Conservation (phyloP, 2,888 invertebrate species). For the Agrochola lychnidis region DNA sequence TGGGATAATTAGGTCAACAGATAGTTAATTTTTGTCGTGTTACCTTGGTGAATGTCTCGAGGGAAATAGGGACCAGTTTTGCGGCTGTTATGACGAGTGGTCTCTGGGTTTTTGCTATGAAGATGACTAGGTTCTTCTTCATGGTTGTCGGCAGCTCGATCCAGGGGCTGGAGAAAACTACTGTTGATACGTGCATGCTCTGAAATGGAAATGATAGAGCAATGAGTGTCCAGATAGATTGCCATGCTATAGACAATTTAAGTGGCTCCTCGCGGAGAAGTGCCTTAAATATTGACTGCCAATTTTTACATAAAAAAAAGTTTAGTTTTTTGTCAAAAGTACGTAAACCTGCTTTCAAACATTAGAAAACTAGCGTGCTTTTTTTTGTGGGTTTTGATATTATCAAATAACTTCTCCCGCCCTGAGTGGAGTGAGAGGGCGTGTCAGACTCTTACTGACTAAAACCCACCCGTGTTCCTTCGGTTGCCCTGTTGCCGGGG, state of each 20-base stretch:
- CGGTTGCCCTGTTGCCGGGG: no score
- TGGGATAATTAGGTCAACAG: slow-evolving; percentile 4
- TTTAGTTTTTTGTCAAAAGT: background rate
- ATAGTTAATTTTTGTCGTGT: slow-evolving; percentile 10
- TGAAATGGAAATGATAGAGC: slow-evolving; percentile 61
- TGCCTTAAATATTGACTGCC: background rate
- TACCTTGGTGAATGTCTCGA: slow-evolving; percentile 80
- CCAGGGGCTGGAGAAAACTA: slow-evolving; percentile 75
- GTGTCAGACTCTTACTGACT: no score
- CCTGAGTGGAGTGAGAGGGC: no score
- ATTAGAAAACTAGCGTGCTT: no score
- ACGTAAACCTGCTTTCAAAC: background rate
- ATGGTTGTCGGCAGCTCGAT: slow-evolving; percentile 66
- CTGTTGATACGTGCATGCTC: slow-evolving; percentile 73
- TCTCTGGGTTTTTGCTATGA: slow-evolving; percentile 76
- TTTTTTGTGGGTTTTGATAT: no score
- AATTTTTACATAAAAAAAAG: background rate
- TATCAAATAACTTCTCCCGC: no score
- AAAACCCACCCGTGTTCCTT: no score
- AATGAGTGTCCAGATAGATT: background rate
- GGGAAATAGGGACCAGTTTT: slow-evolving; percentile 74
- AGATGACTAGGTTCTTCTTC: slow-evolving; percentile 73
- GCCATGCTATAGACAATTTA: background rate
- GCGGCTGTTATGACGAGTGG: slow-evolving; percentile 75
- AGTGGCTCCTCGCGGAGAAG: background rate